Evolutionary conservation across 2,888 invertebrate species (phyloP).

Genomic region (Steinernema hermaphroditum): DNA sequence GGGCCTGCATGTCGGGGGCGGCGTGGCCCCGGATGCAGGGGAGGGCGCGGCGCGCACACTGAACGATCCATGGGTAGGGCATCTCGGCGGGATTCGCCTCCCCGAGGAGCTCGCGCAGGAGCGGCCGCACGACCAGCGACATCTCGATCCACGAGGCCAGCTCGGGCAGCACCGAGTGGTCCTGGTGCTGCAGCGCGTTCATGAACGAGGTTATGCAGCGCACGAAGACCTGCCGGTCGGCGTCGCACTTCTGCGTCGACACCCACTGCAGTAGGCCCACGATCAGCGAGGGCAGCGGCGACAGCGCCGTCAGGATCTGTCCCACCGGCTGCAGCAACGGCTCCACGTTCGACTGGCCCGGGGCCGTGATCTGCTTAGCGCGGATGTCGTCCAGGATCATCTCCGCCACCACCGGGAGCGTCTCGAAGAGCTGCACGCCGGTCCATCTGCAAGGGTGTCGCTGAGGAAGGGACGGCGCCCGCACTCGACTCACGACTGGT

Average conservation of each 20-base stretch:
- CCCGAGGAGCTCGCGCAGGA: constrained; percentile 2
- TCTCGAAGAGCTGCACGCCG: constrained; percentile 12
- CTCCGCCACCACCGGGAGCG: constrained; percentile 12
- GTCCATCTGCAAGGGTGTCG: constrained; percentile 27
- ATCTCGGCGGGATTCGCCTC: constrained; percentile 26
- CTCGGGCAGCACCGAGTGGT: background rate
- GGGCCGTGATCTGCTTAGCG: background rate
- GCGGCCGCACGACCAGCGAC: background rate
- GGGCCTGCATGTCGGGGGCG: constrained; percentile 37
- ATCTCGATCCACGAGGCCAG: background rate
- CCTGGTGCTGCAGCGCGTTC: background rate
- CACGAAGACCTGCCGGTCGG: constrained; percentile 14
- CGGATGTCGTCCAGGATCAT: constrained; percentile 25
- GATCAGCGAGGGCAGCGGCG: constrained; percentile 40
- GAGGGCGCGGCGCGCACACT: constrained; percentile 41
- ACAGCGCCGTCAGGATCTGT: constrained; percentile 1
- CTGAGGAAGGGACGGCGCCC: background rate
- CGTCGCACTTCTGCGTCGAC: constrained; percentile 36
- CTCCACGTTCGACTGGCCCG: background rate
- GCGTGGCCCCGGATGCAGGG: constrained; percentile 35
- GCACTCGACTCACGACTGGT: background rate
- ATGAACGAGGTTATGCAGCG: background rate
- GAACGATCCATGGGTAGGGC: constrained; percentile 45
- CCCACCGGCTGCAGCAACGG: background rate
- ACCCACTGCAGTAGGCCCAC: constrained; percentile 53